Percentiles rank a stretch among this genome's conserved stretches.
Conservation (phyloP, 1,140 invertebrate species). For the Drosophila pruinosa region DNA sequence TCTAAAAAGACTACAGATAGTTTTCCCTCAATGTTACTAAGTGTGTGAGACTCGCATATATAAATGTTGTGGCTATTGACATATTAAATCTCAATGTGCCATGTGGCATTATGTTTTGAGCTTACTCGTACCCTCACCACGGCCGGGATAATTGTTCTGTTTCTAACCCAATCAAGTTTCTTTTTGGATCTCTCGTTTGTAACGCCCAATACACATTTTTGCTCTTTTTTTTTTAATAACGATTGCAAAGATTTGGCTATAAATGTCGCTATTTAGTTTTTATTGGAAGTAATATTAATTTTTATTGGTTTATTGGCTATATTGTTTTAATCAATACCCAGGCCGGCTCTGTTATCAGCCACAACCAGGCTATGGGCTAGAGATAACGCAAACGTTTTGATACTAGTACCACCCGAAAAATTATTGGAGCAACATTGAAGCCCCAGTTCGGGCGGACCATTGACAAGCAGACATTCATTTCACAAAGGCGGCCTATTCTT, state of each 20-base stretch:
- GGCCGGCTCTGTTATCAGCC: conserved; percentile 60
- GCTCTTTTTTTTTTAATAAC: conserved; percentile 54
- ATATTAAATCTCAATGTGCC: conserved; percentile 82
- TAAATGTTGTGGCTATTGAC: conserved; percentile 81
- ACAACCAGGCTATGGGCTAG: conserved; percentile 19
- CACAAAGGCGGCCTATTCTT: conserved; percentile 37
- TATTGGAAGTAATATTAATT: conserved; percentile 82
- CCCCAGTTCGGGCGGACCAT: conserved; percentile 2
- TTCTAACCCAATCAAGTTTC: conserved; percentile 1
- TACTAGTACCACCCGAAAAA: conserved; percentile 31
- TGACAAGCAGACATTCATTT: conserved; percentile 33
- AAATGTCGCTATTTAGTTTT: conserved; percentile 82
- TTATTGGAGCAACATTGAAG: conserved; percentile 32
- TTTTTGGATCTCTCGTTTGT: not conserved
- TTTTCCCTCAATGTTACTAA: conserved; percentile 30
- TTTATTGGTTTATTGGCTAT: conserved; percentile 79
- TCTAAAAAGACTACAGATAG: conserved; percentile 54
- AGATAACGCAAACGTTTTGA: conserved; percentile 50
- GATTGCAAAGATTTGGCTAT: conserved; percentile 80
- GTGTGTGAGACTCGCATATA: conserved; percentile 41
- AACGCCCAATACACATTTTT: conserved; percentile 1
- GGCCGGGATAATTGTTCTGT: not conserved
- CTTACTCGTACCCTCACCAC: conserved; percentile 19
- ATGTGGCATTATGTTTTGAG: conserved; percentile 77
- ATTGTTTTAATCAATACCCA: conserved; percentile 79